Conservation (phyloP, 2,113 vertebrate genomes). For the Cryptomyrus ogoouensis region DNA sequence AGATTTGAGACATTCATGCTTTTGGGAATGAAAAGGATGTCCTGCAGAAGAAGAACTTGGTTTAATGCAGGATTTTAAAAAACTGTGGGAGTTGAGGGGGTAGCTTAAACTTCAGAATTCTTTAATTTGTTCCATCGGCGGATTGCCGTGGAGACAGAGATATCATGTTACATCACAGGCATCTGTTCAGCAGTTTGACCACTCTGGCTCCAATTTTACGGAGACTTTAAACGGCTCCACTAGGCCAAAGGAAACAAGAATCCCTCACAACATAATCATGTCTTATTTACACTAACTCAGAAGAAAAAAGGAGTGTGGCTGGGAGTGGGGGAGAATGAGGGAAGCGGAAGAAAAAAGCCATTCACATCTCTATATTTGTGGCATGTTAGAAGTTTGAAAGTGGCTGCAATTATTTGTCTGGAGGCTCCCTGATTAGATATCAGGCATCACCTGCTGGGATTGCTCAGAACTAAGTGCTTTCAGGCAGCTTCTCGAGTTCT, state of each 20-base stretch:
- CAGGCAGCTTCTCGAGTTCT: constrained; percentile 47
- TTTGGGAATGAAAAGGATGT: background rate
- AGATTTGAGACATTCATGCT: background rate
- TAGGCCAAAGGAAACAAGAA: constrained; percentile 18
- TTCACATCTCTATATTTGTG: constrained; percentile 27
- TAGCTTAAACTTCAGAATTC: background rate
- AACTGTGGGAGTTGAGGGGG: background rate
- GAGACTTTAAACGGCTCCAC: constrained; percentile 6
- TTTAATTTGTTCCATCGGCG: constrained; percentile 13
- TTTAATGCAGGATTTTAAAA: background rate
- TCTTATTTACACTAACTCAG: constrained; percentile 9
- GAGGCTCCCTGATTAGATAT: constrained; percentile 39
- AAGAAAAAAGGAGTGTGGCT: background rate
- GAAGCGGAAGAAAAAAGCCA: constrained; percentile 26
- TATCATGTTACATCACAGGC: background rate
- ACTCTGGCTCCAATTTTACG: constrained; percentile 16
- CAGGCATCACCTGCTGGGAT: constrained; percentile 39
- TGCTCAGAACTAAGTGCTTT: constrained; percentile 49
- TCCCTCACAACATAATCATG: constrained; percentile 10
- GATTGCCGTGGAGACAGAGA: background rate
- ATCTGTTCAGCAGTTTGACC: background rate
- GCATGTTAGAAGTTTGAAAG: constrained; percentile 50
- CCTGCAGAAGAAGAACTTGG: background rate
- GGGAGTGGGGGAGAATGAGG: background rate
- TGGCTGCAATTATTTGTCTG: constrained; percentile 43